Evolutionary conservation across 2,113 vertebrate genomes (phyloP).

Genomic region (Motacilla tschutschensis): DNA sequence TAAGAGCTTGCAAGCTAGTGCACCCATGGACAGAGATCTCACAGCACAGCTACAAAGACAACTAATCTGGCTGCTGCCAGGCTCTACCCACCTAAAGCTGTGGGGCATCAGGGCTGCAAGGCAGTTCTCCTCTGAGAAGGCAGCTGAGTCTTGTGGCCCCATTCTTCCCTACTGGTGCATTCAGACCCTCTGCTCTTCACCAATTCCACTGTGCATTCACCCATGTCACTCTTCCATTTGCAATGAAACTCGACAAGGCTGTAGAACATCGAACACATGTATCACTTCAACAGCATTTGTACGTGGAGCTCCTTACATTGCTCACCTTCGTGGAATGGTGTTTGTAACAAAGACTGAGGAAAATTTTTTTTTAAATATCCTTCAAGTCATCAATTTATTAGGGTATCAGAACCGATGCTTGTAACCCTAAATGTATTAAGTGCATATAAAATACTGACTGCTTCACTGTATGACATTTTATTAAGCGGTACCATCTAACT

Average conservation of each 20-base stretch:
- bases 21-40: background rate
- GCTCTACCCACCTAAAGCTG: background rate
- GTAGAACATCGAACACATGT: rapidly evolving
- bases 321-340: background rate
- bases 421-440: background rate
- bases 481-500: background rate
- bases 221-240: background rate
- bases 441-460: background rate
- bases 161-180: rapidly evolving
- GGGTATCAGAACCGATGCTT: background rate
- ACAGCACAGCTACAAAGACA: rapidly evolving
- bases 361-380: rapidly evolving
- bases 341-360: background rate
- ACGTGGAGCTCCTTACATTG: rapidly evolving
- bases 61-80: background rate
- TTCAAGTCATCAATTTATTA: background rate
- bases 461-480: background rate
- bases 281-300: background rate
- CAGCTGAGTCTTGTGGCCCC: background rate
- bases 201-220: background rate
- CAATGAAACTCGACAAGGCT: background rate
- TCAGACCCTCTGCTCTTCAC: background rate
- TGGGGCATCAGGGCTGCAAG: too few species aligned
- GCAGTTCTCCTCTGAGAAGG: background rate
- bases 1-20: background rate